phyloP scores from a whole-genome alignment of 64 coral and sea anemone genomes.

The Stichodactyla helianthus region DNA sequence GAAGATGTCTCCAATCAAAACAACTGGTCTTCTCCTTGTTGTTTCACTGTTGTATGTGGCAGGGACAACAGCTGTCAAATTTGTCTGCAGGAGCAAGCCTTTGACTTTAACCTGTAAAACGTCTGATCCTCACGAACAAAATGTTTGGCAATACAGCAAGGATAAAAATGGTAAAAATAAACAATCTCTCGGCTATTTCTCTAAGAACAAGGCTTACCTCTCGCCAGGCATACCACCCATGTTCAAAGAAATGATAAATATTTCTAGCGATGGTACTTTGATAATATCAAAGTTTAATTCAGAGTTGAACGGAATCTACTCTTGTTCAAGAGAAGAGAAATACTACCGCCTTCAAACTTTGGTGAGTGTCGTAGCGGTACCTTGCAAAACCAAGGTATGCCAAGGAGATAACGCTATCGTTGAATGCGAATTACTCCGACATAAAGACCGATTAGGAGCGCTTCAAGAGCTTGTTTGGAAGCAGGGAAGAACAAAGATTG shows the following conservation, averaged over 20 bases:
- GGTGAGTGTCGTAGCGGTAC: neutral
- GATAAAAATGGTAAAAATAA: neutral
- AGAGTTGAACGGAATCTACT: neutral
- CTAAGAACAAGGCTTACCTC: neutral
- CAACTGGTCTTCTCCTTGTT: too few relatives aligned
- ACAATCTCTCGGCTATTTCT: neutral
- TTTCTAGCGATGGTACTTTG: neutral
- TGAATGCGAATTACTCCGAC: neutral
- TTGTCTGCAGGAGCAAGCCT: too few relatives aligned
- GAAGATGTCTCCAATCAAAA: too few relatives aligned
- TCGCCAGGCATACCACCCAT: neutral
- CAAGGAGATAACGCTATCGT: neutral
- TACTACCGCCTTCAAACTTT: neutral
- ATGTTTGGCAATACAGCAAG: neutral
- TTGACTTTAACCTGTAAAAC: too few relatives aligned
- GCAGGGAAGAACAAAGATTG: neutral
- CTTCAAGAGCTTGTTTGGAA: neutral
- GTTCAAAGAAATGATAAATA: neutral
- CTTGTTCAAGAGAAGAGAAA: neutral
- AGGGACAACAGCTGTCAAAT: too few relatives aligned
- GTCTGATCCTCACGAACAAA: too few relatives aligned
- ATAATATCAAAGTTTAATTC: neutral
- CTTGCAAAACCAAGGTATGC: neutral
- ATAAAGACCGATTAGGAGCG: neutral
- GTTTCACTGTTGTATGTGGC: too few relatives aligned